Evolutionary conservation across 2,888 invertebrate genomes (phyloP).

Genomic region (Lasioglossum calceatum): DNA sequence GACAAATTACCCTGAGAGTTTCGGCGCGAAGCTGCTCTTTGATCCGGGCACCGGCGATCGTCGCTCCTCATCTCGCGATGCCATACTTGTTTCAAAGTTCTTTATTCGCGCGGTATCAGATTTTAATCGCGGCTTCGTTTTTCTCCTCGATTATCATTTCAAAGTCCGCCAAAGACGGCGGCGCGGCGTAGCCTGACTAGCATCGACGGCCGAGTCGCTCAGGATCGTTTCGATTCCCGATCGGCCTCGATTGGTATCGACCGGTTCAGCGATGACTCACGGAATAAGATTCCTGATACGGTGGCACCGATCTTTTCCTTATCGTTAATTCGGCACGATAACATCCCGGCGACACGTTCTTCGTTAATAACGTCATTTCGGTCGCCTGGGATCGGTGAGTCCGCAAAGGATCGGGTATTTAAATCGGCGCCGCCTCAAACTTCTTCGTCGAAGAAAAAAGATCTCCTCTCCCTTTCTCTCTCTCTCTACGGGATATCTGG

Average conservation of each 20-base stretch:
- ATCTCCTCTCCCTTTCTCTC: neutral
- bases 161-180: slow-evolving; percentile 56
- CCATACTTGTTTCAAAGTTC: slow-evolving; percentile 32
- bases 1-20: neutral
- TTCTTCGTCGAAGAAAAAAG: slow-evolving; percentile 10
- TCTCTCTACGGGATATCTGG: neutral
- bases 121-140: slow-evolving; percentile 45
- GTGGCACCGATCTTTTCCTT: slow-evolving; percentile 58
- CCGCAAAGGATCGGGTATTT: slow-evolving; percentile 20
- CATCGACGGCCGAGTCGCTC: slow-evolving; percentile 35
- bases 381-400: slow-evolving; percentile 50
- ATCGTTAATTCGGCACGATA: slow-evolving; percentile 68
- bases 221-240: slow-evolving; percentile 56
- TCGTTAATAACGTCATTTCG: slow-evolving; percentile 64
- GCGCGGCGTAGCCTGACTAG: slow-evolving; percentile 29
- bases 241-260: slow-evolving; percentile 70
- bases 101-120: slow-evolving; percentile 33
- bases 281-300: slow-evolving; percentile 48
- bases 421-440: slow-evolving; percentile 20
- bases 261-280: slow-evolving; percentile 70
- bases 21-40: neutral
- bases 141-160: slow-evolving; percentile 52
- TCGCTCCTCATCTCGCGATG: slow-evolving; percentile 8
- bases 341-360: slow-evolving; percentile 69
- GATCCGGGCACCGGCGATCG: neutral